A percentile compares a stretch with the other conserved stretches of the same genome.
These are phyloP conservation scores for Pelobates fuscus DNA, from an alignment of 2,113 vertebrate species.

Conservation along the genomic window DNA sequence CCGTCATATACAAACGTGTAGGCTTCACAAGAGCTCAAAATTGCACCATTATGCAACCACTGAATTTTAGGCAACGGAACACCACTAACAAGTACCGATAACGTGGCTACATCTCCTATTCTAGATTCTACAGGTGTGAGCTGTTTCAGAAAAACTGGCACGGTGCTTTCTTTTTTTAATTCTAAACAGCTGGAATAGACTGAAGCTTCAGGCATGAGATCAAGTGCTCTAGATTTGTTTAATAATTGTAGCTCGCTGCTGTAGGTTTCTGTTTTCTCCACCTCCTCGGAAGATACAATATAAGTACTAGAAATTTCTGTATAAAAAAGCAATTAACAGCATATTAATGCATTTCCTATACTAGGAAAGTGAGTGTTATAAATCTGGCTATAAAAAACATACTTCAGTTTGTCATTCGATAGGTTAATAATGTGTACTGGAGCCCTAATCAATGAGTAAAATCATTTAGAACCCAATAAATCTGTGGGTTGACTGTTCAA, in stretches of 20 bases:
- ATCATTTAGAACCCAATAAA: too few relatives aligned
- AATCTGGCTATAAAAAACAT: not conserved
- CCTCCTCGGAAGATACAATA: constrained; percentile 78
- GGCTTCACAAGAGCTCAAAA: constrained; percentile 69
- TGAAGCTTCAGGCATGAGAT: constrained; percentile 85
- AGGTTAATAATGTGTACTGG: not conserved
- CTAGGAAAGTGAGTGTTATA: not conserved
- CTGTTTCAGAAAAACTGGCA: constrained; percentile 79
- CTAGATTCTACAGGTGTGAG: constrained; percentile 69
- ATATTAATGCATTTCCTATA: constrained; percentile 58
- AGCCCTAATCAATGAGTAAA: too few relatives aligned
- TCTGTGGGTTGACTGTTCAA: too few relatives aligned
- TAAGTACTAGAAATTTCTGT: constrained; percentile 85
- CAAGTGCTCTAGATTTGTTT: constrained; percentile 84
- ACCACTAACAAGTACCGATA: constrained; percentile 80
- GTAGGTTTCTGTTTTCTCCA: constrained; percentile 77
- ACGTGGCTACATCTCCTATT: constrained; percentile 74
- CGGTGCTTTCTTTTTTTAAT: constrained; percentile 69
- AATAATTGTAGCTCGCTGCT: constrained; percentile 76
- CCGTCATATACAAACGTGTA: constrained; percentile 79
- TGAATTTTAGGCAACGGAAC: constrained; percentile 81
- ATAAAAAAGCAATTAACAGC: constrained; percentile 71
- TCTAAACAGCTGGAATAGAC: constrained; percentile 73
- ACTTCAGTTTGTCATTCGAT: not conserved
- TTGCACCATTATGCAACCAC: constrained; percentile 80